Evolutionary conservation across 2,797 vertebrate species (phyloP).

Genomic region (Notoglanidium macrostoma): DNA sequence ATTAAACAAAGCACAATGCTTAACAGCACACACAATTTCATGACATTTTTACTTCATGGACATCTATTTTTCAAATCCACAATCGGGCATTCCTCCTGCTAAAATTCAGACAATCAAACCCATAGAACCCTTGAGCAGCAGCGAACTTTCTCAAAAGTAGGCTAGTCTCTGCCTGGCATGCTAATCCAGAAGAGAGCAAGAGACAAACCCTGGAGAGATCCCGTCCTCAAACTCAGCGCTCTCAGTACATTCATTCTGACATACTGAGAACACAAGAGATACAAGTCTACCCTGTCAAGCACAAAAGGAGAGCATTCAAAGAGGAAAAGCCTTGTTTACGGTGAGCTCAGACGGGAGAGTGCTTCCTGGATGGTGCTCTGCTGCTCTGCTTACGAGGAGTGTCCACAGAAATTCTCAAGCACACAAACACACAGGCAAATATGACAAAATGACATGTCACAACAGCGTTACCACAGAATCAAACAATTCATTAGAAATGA

Average conservation of each 20-base stretch:
- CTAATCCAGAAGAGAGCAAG: slow-evolving; percentile 12
- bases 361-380: slow-evolving; percentile 12
- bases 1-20: neutral
- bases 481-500: neutral
- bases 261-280: neutral
- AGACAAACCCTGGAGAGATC: neutral
- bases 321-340: neutral
- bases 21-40: neutral
- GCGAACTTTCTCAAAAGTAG: slow-evolving; percentile 16
- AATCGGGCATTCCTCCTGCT: neutral
- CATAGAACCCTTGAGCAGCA: slow-evolving; percentile 19
- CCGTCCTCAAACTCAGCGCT: neutral
- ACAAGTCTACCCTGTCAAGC: slow-evolving; percentile 1
- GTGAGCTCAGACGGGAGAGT: slow-evolving; percentile 5
- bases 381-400: neutral
- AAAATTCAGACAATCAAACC: neutral
- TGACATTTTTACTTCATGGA: neutral
- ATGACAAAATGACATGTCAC: neutral
- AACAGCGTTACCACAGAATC: neutral
- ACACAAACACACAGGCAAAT: neutral
- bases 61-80: neutral
- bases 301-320: slow-evolving; percentile 1
- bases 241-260: neutral
- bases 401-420: neutral
- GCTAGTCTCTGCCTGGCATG: slow-evolving; percentile 34